Base-by-base conservation (phyloP, 2,113 vertebrate genomes). In the Lasiurus borealis region DNA sequence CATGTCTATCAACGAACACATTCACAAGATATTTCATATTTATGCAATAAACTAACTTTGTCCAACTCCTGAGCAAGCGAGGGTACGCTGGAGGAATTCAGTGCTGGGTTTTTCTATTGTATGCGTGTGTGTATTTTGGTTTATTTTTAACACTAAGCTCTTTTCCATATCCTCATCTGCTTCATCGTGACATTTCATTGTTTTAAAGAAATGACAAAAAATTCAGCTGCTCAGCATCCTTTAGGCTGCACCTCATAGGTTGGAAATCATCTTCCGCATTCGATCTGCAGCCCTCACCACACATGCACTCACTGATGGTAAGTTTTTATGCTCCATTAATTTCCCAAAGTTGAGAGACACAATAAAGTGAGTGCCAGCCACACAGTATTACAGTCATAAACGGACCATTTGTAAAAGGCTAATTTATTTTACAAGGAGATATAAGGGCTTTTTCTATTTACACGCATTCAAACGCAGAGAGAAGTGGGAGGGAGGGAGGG, bases 301-400 rank as follows among this genome's bases (percentile, higher is more conserved):
- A 57, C 18, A 9, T 4, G n/a, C 52, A 77, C 31, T 64, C 40
- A 23, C 6, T 44, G 18, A 52, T 27, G 80, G 75, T 64, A 46
- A 71, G 31, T 90, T 93, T 89, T 50, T 75, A 46, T 23, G 36
- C 11, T 25, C 73, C 84, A 57, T 69, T 85, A 95, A 89, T 78
- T 90, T 88, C 40, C 48, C 78, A 34, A 85, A 85, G 34, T 44
- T 78, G 66, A 93, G 50, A 80, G 77, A 86, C 1, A 88, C 1
- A 34, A 7, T 77, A 31, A 57, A 50, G 25, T 72, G 36, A 84
- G 80, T 59, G n/a, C 6, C 59, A 93, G 10, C 10, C 6, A 16
- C 13, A 46, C 4, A 93, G 2, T 23, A 69, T 46, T 93, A 86
- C 4, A 93, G 50, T 40, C n/a, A 66, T 5, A 82, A 91, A 88